Evolutionary conservation across 2,113 vertebrate species (phyloP), one percentile per base, ranked within the genome.

Genomic region (Solenodon paradoxus): DNA sequence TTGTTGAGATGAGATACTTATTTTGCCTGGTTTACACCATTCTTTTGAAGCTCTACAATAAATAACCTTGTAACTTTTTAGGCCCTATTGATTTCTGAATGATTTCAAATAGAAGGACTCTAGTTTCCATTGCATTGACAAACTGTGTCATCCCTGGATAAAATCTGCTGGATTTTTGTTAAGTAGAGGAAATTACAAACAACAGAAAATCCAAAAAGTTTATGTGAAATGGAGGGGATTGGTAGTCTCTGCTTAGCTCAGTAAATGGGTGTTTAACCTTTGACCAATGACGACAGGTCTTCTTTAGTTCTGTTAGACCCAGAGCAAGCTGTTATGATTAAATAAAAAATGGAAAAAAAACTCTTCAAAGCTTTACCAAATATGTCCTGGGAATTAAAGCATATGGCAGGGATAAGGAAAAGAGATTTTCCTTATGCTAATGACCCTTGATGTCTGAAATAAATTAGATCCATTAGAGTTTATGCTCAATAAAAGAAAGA

Each of bases 401-500:
- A 99, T 98, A 98, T 98, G 98, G 98, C 95, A 97, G 71, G 97
- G 92, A 97, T 97, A 97, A 97, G 97, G 97, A 94, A 98, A 98
- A 98, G 98, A 98, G 97, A 97, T 97, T 98, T 98, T 98, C 98
- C 98, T 88, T 98, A 98, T 98, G 98, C 98, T 98, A 99, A 99
- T 98, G 98, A 98, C 97, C 97, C 97, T 98, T 97, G 98, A 98
- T 98, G 97, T 98, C 98, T 98, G 98, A 98, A 98, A 99, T 98
- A 98, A 98, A 98, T 98, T 98, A 98, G 97, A 98, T 98, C 98
- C 98, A 99, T 99, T 99, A 98, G 98, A 98, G 98, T 98, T 98
- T 98, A 98, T 98, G 98, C 98, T 99, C 98, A 98, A 99, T 98
- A 99, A 98, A 98, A 98, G 97, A 98, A 98, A 98, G 98, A 98